Percentiles rank a stretch among this genome's conserved stretches.
Conservation (phyloP, 2,888 invertebrate genomes). For the Agonopterix alstromeriana region DNA sequence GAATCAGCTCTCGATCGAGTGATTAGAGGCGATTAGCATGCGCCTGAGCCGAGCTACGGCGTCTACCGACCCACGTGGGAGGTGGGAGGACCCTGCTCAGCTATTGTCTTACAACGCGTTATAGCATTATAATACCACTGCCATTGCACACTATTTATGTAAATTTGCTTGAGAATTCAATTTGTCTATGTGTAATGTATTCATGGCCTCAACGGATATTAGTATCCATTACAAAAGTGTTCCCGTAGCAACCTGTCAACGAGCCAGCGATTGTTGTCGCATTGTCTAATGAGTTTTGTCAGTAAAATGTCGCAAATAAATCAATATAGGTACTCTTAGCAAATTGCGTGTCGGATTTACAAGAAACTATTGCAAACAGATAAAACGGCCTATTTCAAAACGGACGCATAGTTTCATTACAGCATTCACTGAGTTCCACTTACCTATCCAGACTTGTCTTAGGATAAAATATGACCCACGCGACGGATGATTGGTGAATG, state of each 20-base stretch:
- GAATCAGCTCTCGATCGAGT: constrained; percentile 71
- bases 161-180: constrained; percentile 69
- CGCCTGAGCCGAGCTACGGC: constrained; percentile 34
- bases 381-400: neutral
- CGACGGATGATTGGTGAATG: constrained; percentile 32
- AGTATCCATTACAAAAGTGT: constrained; percentile 42
- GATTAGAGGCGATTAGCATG: constrained; percentile 73
- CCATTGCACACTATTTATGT: constrained; percentile 72
- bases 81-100: constrained; percentile 57
- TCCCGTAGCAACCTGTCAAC: constrained; percentile 49
- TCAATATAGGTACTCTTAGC: neutral
- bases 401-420: neutral
- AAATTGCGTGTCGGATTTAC: neutral
- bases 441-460: constrained; percentile 21
- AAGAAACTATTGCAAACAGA: neutral
- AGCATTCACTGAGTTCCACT: neutral
- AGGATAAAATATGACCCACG: constrained; percentile 29
- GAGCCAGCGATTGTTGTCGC: constrained; percentile 24
- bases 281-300: constrained; percentile 20
- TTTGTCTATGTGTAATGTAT: constrained; percentile 62
- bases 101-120: constrained; percentile 71
- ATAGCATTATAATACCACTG: constrained; percentile 64
- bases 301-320: constrained; percentile 12
- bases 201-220: constrained; percentile 45
- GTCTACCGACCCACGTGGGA: constrained; percentile 56